Evolutionary conservation across 2,888 invertebrate genomes (phyloP).

Genomic region (Monochamus alternatus): DNA sequence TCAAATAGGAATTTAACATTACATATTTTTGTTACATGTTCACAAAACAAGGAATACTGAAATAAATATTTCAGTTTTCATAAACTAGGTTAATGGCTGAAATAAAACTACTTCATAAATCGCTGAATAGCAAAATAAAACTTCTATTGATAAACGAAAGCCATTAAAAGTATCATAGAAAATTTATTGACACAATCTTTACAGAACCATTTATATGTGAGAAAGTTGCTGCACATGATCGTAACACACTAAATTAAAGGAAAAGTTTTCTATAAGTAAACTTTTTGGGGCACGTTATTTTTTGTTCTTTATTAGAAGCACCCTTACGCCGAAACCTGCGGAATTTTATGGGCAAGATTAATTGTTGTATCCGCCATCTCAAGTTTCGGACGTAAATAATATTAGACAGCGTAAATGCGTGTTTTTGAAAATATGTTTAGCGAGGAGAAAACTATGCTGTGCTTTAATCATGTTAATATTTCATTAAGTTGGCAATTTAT

Average conservation of each 20-base stretch:
- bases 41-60: too few relatives aligned
- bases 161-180: background rate
- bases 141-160: too few relatives aligned
- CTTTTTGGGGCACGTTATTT: background rate
- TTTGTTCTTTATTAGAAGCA: slow-evolving; percentile 1
- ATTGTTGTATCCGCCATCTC: slow-evolving; percentile 3
- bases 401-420: background rate
- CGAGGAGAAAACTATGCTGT: too few relatives aligned
- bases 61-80: too few relatives aligned
- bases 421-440: background rate
- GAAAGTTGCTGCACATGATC: slow-evolving; percentile 3
- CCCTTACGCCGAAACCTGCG: background rate
- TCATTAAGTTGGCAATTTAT: too few relatives aligned
- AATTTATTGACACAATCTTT: slow-evolving; percentile 8
- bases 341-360: slow-evolving; percentile 6
- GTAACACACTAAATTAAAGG: background rate
- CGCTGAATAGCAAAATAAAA: too few relatives aligned
- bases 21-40: too few relatives aligned
- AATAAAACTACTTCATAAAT: too few relatives aligned
- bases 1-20: too few relatives aligned
- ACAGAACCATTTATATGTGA: background rate
- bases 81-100: too few relatives aligned
- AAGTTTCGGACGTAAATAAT: slow-evolving; percentile 7
- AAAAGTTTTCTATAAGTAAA: slow-evolving; percentile 3
- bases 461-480: too few relatives aligned